Evolutionary conservation across 2,888 invertebrate species (phyloP), one percentile per base, ranked within the genome.

Genomic region (Folsomia manolachei): DNA sequence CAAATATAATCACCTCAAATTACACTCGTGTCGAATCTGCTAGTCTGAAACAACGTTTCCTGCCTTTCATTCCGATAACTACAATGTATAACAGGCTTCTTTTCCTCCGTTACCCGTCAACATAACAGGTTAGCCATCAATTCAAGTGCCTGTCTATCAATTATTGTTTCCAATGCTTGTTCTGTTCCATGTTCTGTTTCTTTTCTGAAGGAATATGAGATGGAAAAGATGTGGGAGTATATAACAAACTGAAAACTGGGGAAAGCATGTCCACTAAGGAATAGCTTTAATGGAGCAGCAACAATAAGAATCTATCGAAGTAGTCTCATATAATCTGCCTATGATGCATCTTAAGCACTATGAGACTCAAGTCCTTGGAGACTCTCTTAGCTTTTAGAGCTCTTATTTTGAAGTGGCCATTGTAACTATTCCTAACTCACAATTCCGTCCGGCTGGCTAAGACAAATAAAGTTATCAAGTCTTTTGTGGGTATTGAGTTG

Each of bases 241-340:
- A n/a, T n/a, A n/a, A n/a, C n/a, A n/a, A n/a, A n/a, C n/a, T 19
- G 19, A 56, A 56, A 56, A 19, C 19, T 14, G 11, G 4, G 21
- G 56, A 56, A 56, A 56, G 56, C 4, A 4, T 56, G 7, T 56
- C 56, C 56, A 4, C 56, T 56, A 7, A 14, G 39, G 39, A 39
- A 14, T 14, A 14, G 11, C 19, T 56, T 56, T 56, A 56, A 56
- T 56, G 19, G 39, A 19, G 11, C n/a, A 14, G 21, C 11, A 56
- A 56, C 56, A 56, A 56, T 56, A 56, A 56, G 56, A 7, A 56
- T 56, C 56, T 56, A 56, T 56, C 56, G 11, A 56, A 56, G 56
- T 19, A n/a, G n/a, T 56, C 56, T 39, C 14, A 39, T 39, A 9
- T 39, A 14, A 14, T 39, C 39, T 39, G 39, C 14, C 39, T 39